These are phyloP conservation scores for Seira musarum DNA, from an alignment of 2,888 invertebrate genomes.

Conservation along the genomic window DNA sequence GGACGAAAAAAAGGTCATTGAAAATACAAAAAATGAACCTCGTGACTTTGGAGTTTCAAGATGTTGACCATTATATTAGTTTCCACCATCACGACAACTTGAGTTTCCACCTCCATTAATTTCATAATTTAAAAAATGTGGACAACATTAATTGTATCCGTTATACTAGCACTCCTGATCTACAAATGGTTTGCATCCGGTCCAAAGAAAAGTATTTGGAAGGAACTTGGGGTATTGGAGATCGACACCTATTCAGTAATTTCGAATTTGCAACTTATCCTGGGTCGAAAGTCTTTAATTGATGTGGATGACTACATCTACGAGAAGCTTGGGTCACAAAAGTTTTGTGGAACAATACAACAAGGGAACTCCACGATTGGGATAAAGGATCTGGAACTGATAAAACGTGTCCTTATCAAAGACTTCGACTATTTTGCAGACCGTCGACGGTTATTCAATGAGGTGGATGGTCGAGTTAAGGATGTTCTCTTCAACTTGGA, in stretches of 20 bases:
- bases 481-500: conserved; percentile 5
- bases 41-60: too few relatives aligned
- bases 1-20: too few relatives aligned
- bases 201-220: conserved; percentile 15
- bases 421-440: conserved; percentile 45
- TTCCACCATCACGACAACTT: too few relatives aligned
- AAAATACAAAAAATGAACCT: too few relatives aligned
- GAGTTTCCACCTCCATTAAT: too few relatives aligned
- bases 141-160: too few relatives aligned
- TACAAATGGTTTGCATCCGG: too few relatives aligned
- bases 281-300: not conserved
- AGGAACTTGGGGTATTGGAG: conserved; percentile 29
- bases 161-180: too few relatives aligned
- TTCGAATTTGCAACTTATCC: not conserved
- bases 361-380: not conserved
- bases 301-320: conserved; percentile 25
- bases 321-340: not conserved
- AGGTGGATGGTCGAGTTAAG: not conserved
- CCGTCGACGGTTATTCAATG: not conserved
- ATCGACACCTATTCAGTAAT: conserved; percentile 20
- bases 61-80: too few relatives aligned
- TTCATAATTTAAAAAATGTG: too few relatives aligned
- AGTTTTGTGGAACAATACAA: conserved; percentile 33
- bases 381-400: conserved; percentile 50
- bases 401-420: conserved; percentile 49